Percentiles rank a stretch among this genome's conserved stretches.
Conservation (phyloP, 2,888 invertebrate genomes). For the Romanomermis culicivorax region DNA sequence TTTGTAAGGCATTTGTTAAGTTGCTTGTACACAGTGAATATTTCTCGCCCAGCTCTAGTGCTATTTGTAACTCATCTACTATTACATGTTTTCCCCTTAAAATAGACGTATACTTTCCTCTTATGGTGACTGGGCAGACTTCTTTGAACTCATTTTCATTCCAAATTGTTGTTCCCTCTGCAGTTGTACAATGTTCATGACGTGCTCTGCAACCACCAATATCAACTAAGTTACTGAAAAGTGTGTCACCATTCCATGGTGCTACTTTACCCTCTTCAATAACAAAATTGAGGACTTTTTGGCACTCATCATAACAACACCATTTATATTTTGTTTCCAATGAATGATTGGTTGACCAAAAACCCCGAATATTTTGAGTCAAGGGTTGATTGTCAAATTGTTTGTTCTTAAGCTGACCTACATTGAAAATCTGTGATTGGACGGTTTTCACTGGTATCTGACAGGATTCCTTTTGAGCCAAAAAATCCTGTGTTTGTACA, state of each 20-base stretch:
- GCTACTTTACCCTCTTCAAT: background rate
- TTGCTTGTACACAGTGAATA: background rate
- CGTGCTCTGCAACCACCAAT: background rate
- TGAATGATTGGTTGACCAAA: background rate
- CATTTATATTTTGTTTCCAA: background rate
- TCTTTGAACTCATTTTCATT: background rate
- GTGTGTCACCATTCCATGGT: background rate
- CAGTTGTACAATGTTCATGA: background rate
- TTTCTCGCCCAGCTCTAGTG: background rate
- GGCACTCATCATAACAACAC: background rate
- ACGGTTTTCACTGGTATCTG: too few species aligned
- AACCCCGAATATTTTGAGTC: background rate
- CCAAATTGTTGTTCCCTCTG: background rate
- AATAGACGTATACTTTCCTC: background rate
- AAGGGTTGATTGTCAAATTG: background rate
- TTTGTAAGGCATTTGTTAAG: background rate
- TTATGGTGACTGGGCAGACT: background rate
- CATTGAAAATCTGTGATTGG: background rate
- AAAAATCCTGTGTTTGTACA: too few species aligned
- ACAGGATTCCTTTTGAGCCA: too few species aligned
- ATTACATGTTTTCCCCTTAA: background rate
- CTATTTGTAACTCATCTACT: too few species aligned
- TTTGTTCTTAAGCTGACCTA: background rate
- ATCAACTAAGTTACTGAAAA: too few species aligned
- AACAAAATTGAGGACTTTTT: background rate